Evolutionary conservation across 1,140 invertebrate genomes (phyloP).

Genomic region (Sesamia nonagrioides): DNA sequence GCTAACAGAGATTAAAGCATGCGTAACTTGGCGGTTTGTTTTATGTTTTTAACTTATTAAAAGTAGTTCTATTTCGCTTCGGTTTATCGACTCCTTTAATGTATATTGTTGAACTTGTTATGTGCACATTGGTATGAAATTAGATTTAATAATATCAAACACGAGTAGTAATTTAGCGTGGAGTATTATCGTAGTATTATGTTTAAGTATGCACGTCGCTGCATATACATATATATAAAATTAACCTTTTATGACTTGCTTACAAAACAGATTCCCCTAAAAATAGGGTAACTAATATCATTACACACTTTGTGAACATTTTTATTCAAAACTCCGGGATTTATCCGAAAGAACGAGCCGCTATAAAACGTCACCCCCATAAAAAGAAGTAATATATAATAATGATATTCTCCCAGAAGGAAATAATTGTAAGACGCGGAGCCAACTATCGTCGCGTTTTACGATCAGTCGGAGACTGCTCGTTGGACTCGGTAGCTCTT

Average conservation of each 20-base stretch:
- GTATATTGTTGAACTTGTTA: not conserved
- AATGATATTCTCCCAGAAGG: slow-evolving; percentile 62
- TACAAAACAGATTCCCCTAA: not conserved
- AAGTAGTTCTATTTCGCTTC: not conserved
- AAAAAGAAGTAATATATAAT: slow-evolving; percentile 60
- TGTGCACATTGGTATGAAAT: slow-evolving; percentile 8
- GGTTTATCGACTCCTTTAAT: not conserved
- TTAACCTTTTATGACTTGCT: too few relatives aligned
- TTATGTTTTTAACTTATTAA: not conserved
- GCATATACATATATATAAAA: too few relatives aligned
- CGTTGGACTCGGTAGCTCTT: slow-evolving; percentile 42
- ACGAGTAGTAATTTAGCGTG: slow-evolving; percentile 11
- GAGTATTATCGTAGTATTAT: not conserved
- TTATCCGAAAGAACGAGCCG: slow-evolving; percentile 52
- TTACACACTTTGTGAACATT: slow-evolving; percentile 21
- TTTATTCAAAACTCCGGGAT: slow-evolving; percentile 41
- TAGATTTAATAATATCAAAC: slow-evolving; percentile 17
- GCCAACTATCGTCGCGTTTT: slow-evolving; percentile 53
- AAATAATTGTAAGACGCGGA: slow-evolving; percentile 62
- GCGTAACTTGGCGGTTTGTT: too few relatives aligned
- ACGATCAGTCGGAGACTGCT: slow-evolving; percentile 55
- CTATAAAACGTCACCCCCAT: slow-evolving; percentile 64
- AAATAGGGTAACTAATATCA: slow-evolving; percentile 1
- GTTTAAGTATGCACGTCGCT: not conserved
- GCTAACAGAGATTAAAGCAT: not conserved